phyloP scores from a whole-genome alignment of 1,140 invertebrate genomes.

The Parapsyche elsis region DNA sequence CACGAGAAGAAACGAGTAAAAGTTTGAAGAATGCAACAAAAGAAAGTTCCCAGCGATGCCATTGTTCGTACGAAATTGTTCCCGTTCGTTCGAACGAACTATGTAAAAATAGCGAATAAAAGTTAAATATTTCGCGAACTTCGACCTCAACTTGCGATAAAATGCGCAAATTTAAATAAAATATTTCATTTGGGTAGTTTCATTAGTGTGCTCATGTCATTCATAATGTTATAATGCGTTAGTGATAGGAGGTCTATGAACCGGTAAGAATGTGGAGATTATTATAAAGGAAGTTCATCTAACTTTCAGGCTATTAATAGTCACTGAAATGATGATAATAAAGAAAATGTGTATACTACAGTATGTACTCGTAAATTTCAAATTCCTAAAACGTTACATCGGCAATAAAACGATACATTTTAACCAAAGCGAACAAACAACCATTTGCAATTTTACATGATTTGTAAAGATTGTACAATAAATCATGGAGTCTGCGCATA shows the following conservation, averaged over 20 bases:
- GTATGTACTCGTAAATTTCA: too few relatives aligned
- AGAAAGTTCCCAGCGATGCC: conserved; percentile 36
- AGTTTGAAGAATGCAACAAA: conserved; percentile 28
- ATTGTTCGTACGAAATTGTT: conserved; percentile 21
- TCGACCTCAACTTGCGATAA: background rate
- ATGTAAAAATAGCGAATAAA: background rate
- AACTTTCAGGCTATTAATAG: too few relatives aligned
- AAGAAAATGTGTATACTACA: too few relatives aligned
- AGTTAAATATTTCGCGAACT: conserved; percentile 4
- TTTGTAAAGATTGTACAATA: background rate
- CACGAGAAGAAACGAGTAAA: conserved; percentile 32
- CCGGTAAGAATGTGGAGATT: too few relatives aligned
- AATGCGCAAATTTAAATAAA: too few relatives aligned
- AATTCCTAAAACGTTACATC: too few relatives aligned
- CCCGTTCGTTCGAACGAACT: background rate
- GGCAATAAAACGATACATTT: conserved; percentile 6
- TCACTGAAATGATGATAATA: too few relatives aligned
- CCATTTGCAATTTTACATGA: conserved; percentile 5
- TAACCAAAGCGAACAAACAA: background rate
- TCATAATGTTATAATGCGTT: too few relatives aligned
- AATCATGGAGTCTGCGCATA: conserved; percentile 2
- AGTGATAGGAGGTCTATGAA: too few relatives aligned
- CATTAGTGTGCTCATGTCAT: too few relatives aligned
- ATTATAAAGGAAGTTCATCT: too few relatives aligned
- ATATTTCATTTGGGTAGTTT: too few relatives aligned